These are phyloP conservation scores for Neosalanx taihuensis DNA, from an alignment of 2,797 vertebrate genomes.

Conservation along the genomic window DNA sequence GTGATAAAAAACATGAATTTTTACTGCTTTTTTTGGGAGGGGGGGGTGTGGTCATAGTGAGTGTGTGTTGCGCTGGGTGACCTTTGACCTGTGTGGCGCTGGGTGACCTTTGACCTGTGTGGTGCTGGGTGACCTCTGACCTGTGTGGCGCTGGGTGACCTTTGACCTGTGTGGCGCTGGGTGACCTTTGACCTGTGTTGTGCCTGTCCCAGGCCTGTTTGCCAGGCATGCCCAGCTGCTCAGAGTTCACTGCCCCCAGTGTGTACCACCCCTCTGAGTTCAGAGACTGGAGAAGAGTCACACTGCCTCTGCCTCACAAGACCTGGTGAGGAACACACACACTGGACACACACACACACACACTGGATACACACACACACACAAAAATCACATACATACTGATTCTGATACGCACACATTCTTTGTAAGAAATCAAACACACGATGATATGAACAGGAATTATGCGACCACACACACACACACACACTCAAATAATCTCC, in stretches of 20 bases:
- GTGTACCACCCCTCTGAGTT: slow-evolving; percentile 96
- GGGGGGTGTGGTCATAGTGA: too few species aligned
- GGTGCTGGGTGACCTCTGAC: neutral
- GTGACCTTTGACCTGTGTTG: neutral
- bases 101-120: neutral
- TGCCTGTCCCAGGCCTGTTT: slow-evolving; percentile 84
- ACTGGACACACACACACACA: slow-evolving; percentile 14
- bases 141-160: neutral
- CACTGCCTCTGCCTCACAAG: slow-evolving; percentile 90
- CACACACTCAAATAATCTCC: slow-evolving; percentile 30
- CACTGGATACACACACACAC: neutral
- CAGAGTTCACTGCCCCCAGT: slow-evolving; percentile 94
- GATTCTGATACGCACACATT: slow-evolving; percentile 12
- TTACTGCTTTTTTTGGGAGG: slow-evolving; percentile 15
- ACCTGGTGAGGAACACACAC: slow-evolving; percentile 80
- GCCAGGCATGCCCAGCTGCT: slow-evolving; percentile 97
- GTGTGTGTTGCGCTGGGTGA: neutral
- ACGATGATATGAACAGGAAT: neutral
- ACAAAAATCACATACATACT: neutral
- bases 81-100: neutral
- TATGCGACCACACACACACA: neutral
- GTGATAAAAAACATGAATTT: slow-evolving; percentile 33
- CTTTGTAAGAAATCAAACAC: neutral
- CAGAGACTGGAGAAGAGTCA: slow-evolving; percentile 91
- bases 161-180: neutral